Evolutionary conservation across 1,140 invertebrate genomes (phyloP).

Genomic region (Drosophila ironensis): DNA sequence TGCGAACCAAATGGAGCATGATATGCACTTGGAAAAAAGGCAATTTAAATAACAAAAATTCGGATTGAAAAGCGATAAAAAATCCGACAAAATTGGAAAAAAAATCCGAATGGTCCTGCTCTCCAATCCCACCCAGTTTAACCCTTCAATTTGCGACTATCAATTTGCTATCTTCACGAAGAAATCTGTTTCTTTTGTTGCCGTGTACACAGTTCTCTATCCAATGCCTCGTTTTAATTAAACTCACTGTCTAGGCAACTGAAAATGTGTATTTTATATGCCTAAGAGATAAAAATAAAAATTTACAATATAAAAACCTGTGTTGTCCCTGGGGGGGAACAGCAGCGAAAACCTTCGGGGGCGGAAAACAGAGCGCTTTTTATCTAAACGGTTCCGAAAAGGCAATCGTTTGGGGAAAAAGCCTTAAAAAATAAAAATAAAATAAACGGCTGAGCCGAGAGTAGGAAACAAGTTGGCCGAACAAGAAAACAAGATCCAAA

Average conservation of each 20-base stretch:
- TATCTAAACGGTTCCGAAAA: constrained; percentile 56
- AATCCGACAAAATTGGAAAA: not conserved
- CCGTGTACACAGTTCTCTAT: constrained; percentile 17
- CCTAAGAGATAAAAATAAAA: constrained; percentile 54
- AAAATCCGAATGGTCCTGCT: too few relatives aligned
- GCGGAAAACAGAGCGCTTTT: constrained; percentile 10
- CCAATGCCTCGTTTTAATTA: constrained; percentile 49
- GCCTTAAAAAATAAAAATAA: constrained; percentile 45
- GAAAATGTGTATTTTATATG: constrained; percentile 52
- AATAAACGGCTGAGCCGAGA: constrained; percentile 5
- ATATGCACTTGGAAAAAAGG: constrained; percentile 27
- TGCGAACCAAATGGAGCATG: constrained; percentile 33
- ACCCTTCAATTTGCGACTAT: not conserved
- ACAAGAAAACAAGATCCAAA: constrained; percentile 4
- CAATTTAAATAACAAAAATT: not conserved
- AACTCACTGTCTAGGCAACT: constrained; percentile 52
- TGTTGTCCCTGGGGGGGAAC: constrained; percentile 29
- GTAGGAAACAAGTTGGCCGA: constrained; percentile 22
- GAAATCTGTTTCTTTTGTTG: constrained; percentile 14
- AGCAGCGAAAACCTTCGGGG: constrained; percentile 4
- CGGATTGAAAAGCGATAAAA: not conserved
- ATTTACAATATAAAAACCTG: constrained; percentile 44
- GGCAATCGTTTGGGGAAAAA: constrained; percentile 46
- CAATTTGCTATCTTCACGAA: not conserved
- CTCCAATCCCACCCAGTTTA: too few relatives aligned